Percentiles rank a stretch among this genome's conserved stretches.
Evolutionary conservation across 2,113 vertebrate genomes (phyloP).

Genomic region (Channa argus): DNA sequence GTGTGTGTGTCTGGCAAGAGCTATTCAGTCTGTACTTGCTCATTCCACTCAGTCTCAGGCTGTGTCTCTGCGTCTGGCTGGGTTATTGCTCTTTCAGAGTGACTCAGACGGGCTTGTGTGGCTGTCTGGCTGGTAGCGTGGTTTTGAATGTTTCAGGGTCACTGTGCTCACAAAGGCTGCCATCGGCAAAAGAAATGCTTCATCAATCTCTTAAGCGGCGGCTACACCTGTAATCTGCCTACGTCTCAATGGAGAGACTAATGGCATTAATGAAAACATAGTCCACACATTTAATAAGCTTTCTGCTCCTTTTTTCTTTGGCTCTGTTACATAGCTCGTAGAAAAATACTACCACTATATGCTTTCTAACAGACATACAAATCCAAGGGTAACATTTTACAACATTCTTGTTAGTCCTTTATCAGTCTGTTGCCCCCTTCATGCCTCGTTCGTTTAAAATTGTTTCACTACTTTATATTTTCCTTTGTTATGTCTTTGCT

Average conservation of each 20-base stretch:
- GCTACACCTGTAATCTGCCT: conserved; percentile 35
- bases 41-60: conserved; percentile 50
- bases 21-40: conserved; percentile 46
- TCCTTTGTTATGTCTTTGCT: not conserved
- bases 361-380: not conserved
- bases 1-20: conserved; percentile 31
- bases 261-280: conserved; percentile 30
- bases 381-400: not conserved
- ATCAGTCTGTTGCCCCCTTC: too few species aligned
- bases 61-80: conserved; percentile 62
- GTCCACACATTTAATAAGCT: not conserved
- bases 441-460: not conserved
- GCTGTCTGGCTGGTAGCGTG: conserved; percentile 70
- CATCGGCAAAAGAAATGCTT: conserved; percentile 37
- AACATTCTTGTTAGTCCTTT: too few species aligned
- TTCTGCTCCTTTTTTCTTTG: not conserved
- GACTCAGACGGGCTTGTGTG: conserved; percentile 69
- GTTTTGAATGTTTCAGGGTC: conserved; percentile 77
- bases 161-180: conserved; percentile 45
- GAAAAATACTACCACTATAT: not conserved
- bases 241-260: conserved; percentile 19
- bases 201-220: conserved; percentile 21
- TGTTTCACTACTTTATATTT: too few species aligned
- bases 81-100: conserved; percentile 71
- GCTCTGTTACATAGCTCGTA: not conserved